Base-by-base conservation (phyloP, 2,113 vertebrate genomes). In the Seriola quinqueradiata region DNA sequence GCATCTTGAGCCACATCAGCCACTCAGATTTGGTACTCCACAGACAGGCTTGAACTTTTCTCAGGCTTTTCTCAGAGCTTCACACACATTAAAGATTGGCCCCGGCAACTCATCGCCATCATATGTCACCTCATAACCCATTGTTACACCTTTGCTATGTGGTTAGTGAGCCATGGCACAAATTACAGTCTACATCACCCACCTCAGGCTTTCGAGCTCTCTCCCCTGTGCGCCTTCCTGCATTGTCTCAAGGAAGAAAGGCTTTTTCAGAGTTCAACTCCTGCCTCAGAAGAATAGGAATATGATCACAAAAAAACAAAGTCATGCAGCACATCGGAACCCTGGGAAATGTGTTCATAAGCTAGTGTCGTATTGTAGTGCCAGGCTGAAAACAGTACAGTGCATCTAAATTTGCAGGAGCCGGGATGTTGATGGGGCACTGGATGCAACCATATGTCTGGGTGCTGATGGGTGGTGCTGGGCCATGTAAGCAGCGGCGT, bases 121-220 rank as follows among this genome's bases (percentile, higher is more conserved):
- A 61, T 66, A 73, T 83, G 86, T 81, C 84, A 77, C 89, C 82
- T 78, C 38, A 83, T 86, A 81, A 82, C 84, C 85, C 81, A 40
- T 79, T n/a, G 83, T 87, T 85, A 82, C 71, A 90, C 85, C 81
- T 90, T 87, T 79, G 86, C 84, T 82, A 0, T 90, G 85, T 55
- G 90, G 65, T 75, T 87, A 86, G 87, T 89, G 82, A 89, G 90
- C 77, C 81, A 32, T 74, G 42, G 68, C 79, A 21, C 78, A 86
- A 90, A 87, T 93, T 90, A 89, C 69, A 1, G 87, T 75, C 79
- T 78, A 78, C 75, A 77, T 89, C 82, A 75, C 32, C 70, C 78
- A 60, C n/a, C 64, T 11, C 61, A 3, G 69, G 25, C 60, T 82
- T 46, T 44, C n/a, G n/a, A 21, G 67, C 81, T 60, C 66, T 36